Conservation (phyloP, 2,888 invertebrate genomes). For the Chelonus formosanus region DNA sequence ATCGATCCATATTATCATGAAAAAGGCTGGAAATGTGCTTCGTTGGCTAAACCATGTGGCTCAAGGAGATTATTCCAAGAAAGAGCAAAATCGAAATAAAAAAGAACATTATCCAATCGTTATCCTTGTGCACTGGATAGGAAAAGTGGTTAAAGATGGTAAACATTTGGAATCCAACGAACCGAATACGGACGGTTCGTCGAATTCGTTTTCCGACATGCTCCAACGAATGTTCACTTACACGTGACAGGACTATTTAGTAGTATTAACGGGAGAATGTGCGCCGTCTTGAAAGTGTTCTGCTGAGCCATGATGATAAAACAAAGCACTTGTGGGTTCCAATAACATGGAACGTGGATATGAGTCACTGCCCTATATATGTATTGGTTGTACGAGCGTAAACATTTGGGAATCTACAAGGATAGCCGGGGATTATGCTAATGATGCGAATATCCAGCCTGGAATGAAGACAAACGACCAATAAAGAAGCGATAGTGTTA, state of each 20-base stretch:
- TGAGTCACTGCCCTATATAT: constrained; percentile 44
- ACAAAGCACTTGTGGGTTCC: constrained; percentile 19
- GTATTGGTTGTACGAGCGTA: constrained; percentile 40
- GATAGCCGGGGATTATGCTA: constrained; percentile 38
- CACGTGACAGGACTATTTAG: constrained; percentile 9
- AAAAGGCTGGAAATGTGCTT: constrained; percentile 32
- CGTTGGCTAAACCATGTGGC: constrained; percentile 23
- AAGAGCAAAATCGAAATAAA: constrained; percentile 8
- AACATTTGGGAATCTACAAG: constrained; percentile 37
- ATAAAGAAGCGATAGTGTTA: constrained; percentile 8
- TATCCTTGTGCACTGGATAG: neutral
- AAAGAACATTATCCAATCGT: constrained; percentile 20
- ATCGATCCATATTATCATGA: constrained; percentile 51
- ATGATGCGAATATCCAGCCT: constrained; percentile 28
- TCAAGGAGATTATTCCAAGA: constrained; percentile 7
- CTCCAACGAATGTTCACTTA: constrained; percentile 29
- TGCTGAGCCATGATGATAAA: constrained; percentile 29
- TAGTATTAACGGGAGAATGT: constrained; percentile 16
- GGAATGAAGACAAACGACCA: constrained; percentile 26
- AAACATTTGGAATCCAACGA: constrained; percentile 25
- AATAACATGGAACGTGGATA: constrained; percentile 33
- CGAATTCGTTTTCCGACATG: constrained; percentile 35
- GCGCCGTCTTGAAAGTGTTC: constrained; percentile 29
- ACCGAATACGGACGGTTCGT: constrained; percentile 35
- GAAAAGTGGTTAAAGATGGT: constrained; percentile 1